Conservation (phyloP, 37 sponge, comb jelly and placozoan species). For the Chondrilla cf. caribensis region DNA sequence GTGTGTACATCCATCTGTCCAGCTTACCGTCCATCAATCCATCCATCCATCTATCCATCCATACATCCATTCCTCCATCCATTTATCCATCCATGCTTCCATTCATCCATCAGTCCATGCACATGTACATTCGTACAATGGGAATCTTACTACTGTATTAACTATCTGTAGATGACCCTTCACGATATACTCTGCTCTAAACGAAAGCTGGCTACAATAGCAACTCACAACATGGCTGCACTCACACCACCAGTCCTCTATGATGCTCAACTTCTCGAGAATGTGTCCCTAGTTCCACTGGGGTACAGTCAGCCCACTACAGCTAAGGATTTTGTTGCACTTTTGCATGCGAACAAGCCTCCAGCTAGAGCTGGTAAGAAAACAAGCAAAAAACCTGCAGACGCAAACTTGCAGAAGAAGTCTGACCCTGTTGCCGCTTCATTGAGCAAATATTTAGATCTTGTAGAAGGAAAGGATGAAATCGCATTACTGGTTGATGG, state of each 20-base stretch:
- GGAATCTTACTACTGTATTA: too few species aligned
- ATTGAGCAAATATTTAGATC: slow-evolving; percentile 76
- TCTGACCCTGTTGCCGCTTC: slow-evolving; percentile 46
- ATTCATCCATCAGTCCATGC: too few species aligned
- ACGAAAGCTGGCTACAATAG: slow-evolving; percentile 78
- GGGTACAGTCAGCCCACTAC: slow-evolving; percentile 39
- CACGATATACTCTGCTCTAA: slow-evolving; percentile 84
- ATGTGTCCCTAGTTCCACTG: slow-evolving; percentile 63
- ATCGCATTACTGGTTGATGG: slow-evolving; percentile 66
- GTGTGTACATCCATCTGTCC: too few species aligned
- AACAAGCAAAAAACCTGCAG: slow-evolving; percentile 17
- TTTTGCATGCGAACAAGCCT: slow-evolving; percentile 53
- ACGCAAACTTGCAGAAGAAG: background rate
- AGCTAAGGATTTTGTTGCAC: slow-evolving; percentile 51
- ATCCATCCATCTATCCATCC: too few species aligned
- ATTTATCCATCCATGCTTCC: too few species aligned
- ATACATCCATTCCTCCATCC: too few species aligned
- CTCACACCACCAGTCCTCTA: slow-evolving; percentile 64
- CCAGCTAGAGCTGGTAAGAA: slow-evolving; percentile 32
- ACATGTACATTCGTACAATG: too few species aligned
- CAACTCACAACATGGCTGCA: slow-evolving; percentile 77
- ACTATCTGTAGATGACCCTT: background rate
- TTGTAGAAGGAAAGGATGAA: slow-evolving; percentile 43
- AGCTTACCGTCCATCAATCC: too few species aligned
- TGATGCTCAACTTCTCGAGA: slow-evolving; percentile 29